A percentile compares a stretch with the other conserved stretches of the same genome.
Conservation (phyloP, 1,140 invertebrate species). For the Uloborus diversus region DNA sequence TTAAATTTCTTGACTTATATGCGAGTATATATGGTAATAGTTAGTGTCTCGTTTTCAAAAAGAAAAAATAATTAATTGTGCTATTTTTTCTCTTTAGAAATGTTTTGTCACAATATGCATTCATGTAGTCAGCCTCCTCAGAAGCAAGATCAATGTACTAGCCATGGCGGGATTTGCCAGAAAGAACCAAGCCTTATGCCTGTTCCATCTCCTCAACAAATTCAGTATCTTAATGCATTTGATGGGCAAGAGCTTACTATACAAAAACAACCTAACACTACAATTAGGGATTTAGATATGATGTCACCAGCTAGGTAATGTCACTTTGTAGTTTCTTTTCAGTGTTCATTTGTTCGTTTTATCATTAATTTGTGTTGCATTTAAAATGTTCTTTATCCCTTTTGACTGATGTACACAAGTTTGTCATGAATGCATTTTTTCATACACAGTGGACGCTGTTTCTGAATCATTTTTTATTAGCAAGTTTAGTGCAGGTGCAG, state of each 20-base stretch:
- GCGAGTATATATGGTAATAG: too few relatives aligned
- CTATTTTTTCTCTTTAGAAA: background rate
- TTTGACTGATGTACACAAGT: too few relatives aligned
- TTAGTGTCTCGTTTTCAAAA: too few relatives aligned
- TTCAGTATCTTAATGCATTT: slow-evolving; percentile 93
- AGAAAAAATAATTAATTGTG: too few relatives aligned
- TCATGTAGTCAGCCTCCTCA: slow-evolving; percentile 20
- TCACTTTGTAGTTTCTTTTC: background rate
- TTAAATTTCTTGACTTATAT: too few relatives aligned
- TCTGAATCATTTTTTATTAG: too few relatives aligned
- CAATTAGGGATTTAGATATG: slow-evolving; percentile 73
- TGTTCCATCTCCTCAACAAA: slow-evolving; percentile 94
- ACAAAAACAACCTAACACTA: slow-evolving; percentile 93
- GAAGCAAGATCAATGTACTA: slow-evolving; percentile 32
- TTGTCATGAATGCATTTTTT: too few relatives aligned
- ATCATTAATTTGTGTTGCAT: background rate
- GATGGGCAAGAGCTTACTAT: slow-evolving; percentile 96
- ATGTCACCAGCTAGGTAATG: slow-evolving; percentile 62
- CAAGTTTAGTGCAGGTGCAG: too few relatives aligned
- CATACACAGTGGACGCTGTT: too few relatives aligned
- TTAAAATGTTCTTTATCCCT: too few relatives aligned
- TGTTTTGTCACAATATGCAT: slow-evolving; percentile 39
- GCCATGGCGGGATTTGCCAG: slow-evolving; percentile 24
- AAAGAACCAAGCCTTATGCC: slow-evolving; percentile 92
- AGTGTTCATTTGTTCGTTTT: background rate